phyloP scores from a whole-genome alignment of 2,113 vertebrate species.

The Eolophus roseicapilla region DNA sequence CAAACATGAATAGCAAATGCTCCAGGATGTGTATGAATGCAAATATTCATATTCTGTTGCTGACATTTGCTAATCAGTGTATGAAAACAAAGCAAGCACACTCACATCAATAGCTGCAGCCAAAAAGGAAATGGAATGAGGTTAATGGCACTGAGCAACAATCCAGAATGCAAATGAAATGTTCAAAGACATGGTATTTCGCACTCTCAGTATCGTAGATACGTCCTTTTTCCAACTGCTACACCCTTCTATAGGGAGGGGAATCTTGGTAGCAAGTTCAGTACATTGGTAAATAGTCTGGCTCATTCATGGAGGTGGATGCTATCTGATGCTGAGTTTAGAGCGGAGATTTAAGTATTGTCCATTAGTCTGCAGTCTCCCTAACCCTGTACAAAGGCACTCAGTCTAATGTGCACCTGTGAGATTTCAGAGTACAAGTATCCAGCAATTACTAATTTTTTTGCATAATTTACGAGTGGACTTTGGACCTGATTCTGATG shows the following conservation, averaged over 20 bases:
- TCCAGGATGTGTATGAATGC: not conserved
- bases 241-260: not conserved
- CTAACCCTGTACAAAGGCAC: not conserved
- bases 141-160: not conserved
- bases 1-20: not conserved
- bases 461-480: not conserved
- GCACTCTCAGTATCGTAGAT: not conserved
- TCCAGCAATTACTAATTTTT: not conserved
- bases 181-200: not conserved
- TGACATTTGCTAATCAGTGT: not conserved
- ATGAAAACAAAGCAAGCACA: not conserved
- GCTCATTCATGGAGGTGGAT: not conserved
- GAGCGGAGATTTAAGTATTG: not conserved
- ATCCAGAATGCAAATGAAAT: not conserved
- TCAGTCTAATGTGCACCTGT: not conserved
- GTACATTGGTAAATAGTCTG: not conserved
- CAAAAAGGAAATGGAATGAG: not conserved
- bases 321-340: not conserved
- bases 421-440: not conserved
- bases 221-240: not conserved
- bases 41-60: not conserved
- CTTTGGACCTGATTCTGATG: not conserved
- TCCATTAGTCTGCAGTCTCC: not conserved
- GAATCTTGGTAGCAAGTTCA: not conserved
- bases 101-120: not conserved